Evolutionary conservation across 2,113 vertebrate genomes (phyloP), one percentile per base, ranked within the genome.

Genomic region (Sapajus apella): DNA sequence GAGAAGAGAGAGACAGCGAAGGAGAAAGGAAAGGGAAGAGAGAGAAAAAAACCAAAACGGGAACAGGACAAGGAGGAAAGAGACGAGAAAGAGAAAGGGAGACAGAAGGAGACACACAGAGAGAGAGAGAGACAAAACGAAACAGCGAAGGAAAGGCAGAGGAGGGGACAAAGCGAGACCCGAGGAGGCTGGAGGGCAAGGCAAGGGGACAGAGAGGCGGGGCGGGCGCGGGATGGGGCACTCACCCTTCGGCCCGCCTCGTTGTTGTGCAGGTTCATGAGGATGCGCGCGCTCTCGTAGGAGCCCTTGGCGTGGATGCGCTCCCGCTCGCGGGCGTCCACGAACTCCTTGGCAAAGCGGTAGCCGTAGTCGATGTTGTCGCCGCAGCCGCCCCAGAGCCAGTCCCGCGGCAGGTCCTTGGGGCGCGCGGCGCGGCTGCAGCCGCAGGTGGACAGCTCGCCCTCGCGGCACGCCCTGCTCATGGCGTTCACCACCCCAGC

Each of bases 231-330:
- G 21, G 56, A 23, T 18, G 25, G n/a, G 66, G 68, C 88, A 98
- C 99, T 99, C 98, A 99, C 99, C 98, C 99, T 99, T 47, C 99
- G 98, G 94, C 99, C 99, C 0, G 99, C 99, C 97, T 99, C 99
- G 0, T 99, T 99, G 98, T 99, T 99, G 98, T 99, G 99, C 86
- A 99, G 98, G 97, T 99, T 99, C 99, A 99, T 99, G 98, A 99
- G 27, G 91, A 99, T 99, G 79, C 99, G 98, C 0, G 99, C 99
- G 2, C 99, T 99, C 96, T 99, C 99, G 0, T 99, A 99, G 0
- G 99, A 99, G 94, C 99, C 99, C 91, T 99, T 99, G 92, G 99
- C 99, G 70, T 99, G 99, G 97, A 99, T 99, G 58, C 99, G 99
- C 98, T 99, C 99, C 0, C 99, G 98, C 98, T 99, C 99, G 0